phyloP scores from a whole-genome alignment of 92 coral and sea anemone genomes.

The Blastomussa wellsi region DNA sequence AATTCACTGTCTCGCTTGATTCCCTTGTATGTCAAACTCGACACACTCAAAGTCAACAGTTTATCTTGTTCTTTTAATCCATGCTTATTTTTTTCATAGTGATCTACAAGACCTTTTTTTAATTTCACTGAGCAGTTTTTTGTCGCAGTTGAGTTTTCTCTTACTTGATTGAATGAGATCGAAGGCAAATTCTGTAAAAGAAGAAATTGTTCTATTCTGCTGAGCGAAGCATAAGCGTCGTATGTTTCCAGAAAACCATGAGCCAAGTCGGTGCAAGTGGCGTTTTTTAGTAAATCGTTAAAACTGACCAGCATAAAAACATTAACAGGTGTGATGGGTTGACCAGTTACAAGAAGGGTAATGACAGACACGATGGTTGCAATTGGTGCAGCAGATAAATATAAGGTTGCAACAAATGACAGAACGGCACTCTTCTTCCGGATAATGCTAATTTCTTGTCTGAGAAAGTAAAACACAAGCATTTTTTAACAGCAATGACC shows the following conservation, averaged over 20 bases:
- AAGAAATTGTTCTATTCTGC: background rate
- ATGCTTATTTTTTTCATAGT: no score
- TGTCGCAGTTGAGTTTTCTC: background rate
- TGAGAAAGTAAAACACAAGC: background rate
- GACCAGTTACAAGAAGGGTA: constrained; percentile 7
- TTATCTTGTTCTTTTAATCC: background rate
- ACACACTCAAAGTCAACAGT: background rate
- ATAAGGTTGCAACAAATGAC: background rate
- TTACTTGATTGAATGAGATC: background rate
- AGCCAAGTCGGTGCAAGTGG: background rate
- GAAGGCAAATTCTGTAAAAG: background rate
- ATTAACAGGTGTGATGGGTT: background rate
- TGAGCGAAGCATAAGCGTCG: background rate
- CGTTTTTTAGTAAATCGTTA: background rate
- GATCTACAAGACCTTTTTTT: background rate
- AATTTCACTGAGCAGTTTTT: background rate
- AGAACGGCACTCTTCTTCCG: background rate
- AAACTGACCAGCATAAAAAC: background rate
- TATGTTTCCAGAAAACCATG: background rate
- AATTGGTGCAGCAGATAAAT: background rate
- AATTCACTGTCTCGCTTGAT: background rate
- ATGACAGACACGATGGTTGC: background rate
- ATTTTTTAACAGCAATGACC: no score
- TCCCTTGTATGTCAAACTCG: background rate
- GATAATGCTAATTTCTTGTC: background rate